Conservation (phyloP, 2,113 vertebrate genomes). For the Stictonetta naevosa region DNA sequence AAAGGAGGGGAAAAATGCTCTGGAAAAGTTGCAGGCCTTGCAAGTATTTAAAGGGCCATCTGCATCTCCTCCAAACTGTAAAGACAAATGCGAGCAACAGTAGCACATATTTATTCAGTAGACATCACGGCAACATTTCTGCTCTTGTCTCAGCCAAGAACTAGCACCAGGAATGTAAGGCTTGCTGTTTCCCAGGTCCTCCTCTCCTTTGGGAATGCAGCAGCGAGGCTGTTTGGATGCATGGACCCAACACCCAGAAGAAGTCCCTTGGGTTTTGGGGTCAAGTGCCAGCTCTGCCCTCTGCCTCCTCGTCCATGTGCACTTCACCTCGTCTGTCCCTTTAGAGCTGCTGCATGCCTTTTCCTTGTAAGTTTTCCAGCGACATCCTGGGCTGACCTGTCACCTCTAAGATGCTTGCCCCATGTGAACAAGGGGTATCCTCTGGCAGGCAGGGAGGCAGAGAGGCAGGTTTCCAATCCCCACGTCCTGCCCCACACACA, state of each 20-base stretch:
- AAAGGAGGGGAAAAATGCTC: not conserved
- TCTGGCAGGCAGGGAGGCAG: not conserved
- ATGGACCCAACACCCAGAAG: not conserved
- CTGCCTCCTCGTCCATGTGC: not conserved
- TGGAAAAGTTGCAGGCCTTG: constrained; percentile 51
- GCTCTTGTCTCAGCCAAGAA: constrained; percentile 7
- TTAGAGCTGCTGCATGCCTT: not conserved
- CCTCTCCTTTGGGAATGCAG: not conserved
- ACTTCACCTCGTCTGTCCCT: not conserved
- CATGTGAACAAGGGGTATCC: not conserved
- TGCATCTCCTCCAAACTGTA: constrained; percentile 39
- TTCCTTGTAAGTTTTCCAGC: not conserved
- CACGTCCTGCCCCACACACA: not conserved
- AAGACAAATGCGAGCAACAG: constrained; percentile 28
- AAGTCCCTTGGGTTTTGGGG: not conserved
- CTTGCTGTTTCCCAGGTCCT: not conserved
- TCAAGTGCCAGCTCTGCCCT: not conserved
- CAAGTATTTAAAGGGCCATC: constrained; percentile 55
- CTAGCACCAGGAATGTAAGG: not conserved
- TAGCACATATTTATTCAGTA: constrained; percentile 24
- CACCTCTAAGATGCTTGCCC: not conserved
- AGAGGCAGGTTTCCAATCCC: not conserved
- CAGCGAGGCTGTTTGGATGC: not conserved
- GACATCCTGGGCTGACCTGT: not conserved
- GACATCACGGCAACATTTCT: constrained; percentile 31